Evolutionary conservation across 2,888 invertebrate species (phyloP).

Genomic region (Nemapogon koenigi): DNA sequence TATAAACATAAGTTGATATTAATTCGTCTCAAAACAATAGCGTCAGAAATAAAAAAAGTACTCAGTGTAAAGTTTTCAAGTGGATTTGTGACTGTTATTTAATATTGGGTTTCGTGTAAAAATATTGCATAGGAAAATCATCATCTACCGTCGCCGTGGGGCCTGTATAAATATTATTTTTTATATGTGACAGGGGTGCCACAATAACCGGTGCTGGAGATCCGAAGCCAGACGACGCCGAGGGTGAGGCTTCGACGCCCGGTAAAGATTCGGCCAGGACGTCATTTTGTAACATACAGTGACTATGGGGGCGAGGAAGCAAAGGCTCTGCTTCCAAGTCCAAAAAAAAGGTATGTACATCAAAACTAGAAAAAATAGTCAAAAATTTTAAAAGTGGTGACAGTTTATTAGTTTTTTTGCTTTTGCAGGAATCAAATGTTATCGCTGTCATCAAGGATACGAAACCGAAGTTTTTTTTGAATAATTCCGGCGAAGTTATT

Average conservation of each 20-base stretch:
- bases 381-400: not conserved
- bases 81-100: not conserved
- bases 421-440: slow-evolving; percentile 40
- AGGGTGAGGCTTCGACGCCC: slow-evolving; percentile 35
- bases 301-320: slow-evolving; percentile 67
- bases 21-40: too few relatives aligned
- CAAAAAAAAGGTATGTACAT: slow-evolving; percentile 44
- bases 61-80: not conserved
- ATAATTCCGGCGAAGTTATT: slow-evolving; percentile 59
- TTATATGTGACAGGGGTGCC: slow-evolving; percentile 36
- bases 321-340: slow-evolving; percentile 61
- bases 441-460: slow-evolving; percentile 48
- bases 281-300: slow-evolving; percentile 66
- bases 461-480: slow-evolving; percentile 57
- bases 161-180: too few relatives aligned
- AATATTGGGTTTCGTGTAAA: not conserved
- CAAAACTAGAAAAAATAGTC: not conserved
- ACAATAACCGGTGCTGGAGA: slow-evolving; percentile 37
- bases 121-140: too few relatives aligned
- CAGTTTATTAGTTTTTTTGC: not conserved
- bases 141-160: too few relatives aligned
- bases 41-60: not conserved
- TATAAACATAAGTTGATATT: too few relatives aligned
- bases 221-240: slow-evolving; percentile 42
- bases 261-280: slow-evolving; percentile 59